Conservation (phyloP, 2,888 invertebrate genomes). For the Amphipyra tragopoginis region DNA sequence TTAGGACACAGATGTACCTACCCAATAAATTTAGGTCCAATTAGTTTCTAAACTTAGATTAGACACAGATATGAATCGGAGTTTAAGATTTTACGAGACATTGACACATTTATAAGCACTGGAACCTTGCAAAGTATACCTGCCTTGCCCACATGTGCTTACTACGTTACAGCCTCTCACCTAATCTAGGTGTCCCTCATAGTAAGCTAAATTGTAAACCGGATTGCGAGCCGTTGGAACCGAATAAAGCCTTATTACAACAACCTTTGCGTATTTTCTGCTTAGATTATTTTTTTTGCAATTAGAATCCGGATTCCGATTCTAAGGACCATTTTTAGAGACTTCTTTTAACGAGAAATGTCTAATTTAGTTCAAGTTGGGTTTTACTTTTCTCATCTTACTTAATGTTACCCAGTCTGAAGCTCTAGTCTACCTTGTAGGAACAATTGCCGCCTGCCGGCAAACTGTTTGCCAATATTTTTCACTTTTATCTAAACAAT, state of each 20-base stretch:
- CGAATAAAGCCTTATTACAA: constrained; percentile 10
- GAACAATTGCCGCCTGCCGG: too few relatives aligned
- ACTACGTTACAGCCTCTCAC: constrained; percentile 1
- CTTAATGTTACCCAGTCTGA: too few relatives aligned
- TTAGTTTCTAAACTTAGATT: background rate
- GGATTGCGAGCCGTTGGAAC: constrained; percentile 19
- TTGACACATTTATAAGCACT: constrained; percentile 11
- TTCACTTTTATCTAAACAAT: too few relatives aligned
- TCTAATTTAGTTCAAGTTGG: too few relatives aligned
- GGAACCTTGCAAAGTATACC: background rate
- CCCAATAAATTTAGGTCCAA: background rate
- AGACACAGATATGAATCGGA: too few relatives aligned
- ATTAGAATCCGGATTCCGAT: background rate
- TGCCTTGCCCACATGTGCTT: background rate
- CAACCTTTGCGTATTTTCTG: constrained; percentile 17
- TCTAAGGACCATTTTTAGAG: constrained; percentile 19
- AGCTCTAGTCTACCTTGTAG: too few relatives aligned
- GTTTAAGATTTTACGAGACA: background rate
- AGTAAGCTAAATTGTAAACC: constrained; percentile 29
- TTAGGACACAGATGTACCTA: background rate
- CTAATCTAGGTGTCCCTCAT: constrained; percentile 32
- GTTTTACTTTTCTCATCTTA: too few relatives aligned
- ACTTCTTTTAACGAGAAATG: background rate
- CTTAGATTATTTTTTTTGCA: constrained; percentile 12
- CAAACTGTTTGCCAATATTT: too few relatives aligned